A percentile compares a stretch with the other conserved stretches of the same genome.
These are phyloP conservation scores for Apogon talboti DNA, from an alignment of 2,797 vertebrate species.

Conservation along the genomic window DNA sequence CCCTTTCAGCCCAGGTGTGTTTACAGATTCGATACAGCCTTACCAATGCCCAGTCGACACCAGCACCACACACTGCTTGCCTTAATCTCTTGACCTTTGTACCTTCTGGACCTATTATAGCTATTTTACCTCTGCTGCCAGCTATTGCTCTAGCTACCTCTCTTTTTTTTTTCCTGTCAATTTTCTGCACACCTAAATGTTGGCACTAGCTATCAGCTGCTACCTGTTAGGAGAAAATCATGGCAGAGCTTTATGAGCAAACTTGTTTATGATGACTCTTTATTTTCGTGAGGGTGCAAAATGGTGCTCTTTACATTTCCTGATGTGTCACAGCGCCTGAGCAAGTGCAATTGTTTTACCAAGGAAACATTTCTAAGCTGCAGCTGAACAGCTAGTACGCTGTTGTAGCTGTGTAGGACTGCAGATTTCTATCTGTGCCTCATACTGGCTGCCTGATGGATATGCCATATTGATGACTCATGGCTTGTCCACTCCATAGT, in stretches of 20 bases:
- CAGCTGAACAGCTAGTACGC: constrained; percentile 8
- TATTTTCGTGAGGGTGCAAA: constrained; percentile 27
- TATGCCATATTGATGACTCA: constrained; percentile 47
- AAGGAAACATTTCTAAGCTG: constrained; percentile 20
- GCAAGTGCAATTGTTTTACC: constrained; percentile 49
- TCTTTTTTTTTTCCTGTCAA: constrained; percentile 35
- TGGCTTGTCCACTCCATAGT: constrained; percentile 28
- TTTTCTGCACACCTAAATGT: constrained; percentile 41
- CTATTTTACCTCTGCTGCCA: constrained; percentile 58
- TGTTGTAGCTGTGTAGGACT: constrained; percentile 27
- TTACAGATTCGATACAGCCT: constrained; percentile 63
- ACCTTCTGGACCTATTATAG: constrained; percentile 26
- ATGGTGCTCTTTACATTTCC: constrained; percentile 29
- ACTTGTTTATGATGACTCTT: constrained; percentile 29
- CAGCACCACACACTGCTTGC: constrained; percentile 57
- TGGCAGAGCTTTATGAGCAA: constrained; percentile 44
- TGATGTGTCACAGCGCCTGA: constrained; percentile 20
- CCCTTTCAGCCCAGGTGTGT: constrained; percentile 50
- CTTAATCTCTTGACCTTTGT: constrained; percentile 53
- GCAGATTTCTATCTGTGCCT: constrained; percentile 43
- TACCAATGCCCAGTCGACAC: constrained; percentile 50
- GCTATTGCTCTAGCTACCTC: constrained; percentile 71
- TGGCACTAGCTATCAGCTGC: constrained; percentile 43
- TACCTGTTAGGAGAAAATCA: constrained; percentile 44
- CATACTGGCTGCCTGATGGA: constrained; percentile 40